phyloP scores from a whole-genome alignment of 92 coral and sea anemone species.

The Porites cylindrica region DNA sequence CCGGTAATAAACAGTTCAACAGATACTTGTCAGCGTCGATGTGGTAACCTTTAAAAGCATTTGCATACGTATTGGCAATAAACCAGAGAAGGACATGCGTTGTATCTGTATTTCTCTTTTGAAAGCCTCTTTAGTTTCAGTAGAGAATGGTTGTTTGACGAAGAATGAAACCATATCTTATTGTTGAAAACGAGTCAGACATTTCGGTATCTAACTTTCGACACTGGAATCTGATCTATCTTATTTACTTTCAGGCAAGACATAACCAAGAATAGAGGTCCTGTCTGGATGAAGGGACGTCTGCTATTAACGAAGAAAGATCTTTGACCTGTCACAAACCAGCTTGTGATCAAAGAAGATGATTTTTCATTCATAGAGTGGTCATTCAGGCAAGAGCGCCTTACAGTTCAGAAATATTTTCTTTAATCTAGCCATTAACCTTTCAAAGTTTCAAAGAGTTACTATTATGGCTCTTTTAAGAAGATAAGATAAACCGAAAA shows the following conservation, averaged over 20 bases:
- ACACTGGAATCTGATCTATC: not conserved
- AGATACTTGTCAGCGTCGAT: too few relatives aligned
- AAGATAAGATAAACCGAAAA: too few relatives aligned
- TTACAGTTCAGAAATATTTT: not conserved
- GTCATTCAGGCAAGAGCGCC: not conserved
- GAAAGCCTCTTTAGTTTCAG: not conserved
- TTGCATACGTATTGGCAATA: not conserved
- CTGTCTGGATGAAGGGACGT: not conserved
- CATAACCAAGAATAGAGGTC: not conserved
- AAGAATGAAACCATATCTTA: not conserved
- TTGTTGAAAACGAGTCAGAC: not conserved
- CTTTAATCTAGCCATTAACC: too few relatives aligned
- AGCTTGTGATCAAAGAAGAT: not conserved
- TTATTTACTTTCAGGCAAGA: slow-evolving; percentile 30
- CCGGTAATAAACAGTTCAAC: not conserved
- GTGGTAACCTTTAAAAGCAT: not conserved
- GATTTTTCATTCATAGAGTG: not conserved
- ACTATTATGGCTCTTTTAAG: too few relatives aligned
- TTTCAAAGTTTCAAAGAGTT: too few relatives aligned
- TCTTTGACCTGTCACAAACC: not conserved
- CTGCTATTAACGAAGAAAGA: not conserved
- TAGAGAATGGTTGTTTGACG: not conserved
- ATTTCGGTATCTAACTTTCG: slow-evolving; percentile 1
- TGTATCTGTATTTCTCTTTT: not conserved
- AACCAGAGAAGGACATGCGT: not conserved